Percentiles rank a stretch among this genome's conserved stretches.
Conservation (phyloP, 2,888 invertebrate genomes). For the Eupithecia abbreviata region DNA sequence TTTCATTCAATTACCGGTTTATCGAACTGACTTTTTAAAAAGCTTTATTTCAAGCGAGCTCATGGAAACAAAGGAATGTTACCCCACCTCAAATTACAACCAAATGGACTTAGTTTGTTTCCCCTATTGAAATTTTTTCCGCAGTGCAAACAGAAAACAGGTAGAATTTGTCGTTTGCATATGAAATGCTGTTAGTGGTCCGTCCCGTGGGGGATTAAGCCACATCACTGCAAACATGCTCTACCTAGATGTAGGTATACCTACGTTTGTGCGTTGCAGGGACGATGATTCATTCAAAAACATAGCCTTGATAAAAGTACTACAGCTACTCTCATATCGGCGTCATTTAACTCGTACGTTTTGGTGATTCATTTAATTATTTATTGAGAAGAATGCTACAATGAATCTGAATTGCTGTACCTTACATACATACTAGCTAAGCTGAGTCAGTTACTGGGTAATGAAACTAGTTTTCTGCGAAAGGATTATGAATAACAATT, state of each 20-base stretch:
- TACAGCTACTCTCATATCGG: constrained; percentile 56
- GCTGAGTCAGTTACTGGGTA: constrained; percentile 20
- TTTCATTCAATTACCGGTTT: neutral
- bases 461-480: constrained; percentile 7
- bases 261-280: constrained; percentile 45
- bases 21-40: neutral
- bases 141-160: constrained; percentile 61
- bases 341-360: constrained; percentile 57
- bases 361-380: constrained; percentile 62
- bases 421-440: too few relatives aligned
- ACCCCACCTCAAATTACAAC: constrained; percentile 52
- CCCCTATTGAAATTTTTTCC: constrained; percentile 55
- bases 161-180: constrained; percentile 64
- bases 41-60: neutral
- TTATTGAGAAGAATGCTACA: constrained; percentile 42
- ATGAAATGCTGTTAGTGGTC: constrained; percentile 65
- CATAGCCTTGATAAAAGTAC: constrained; percentile 53
- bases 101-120: constrained; percentile 52
- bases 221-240: constrained; percentile 43
- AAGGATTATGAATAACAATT: constrained; percentile 15
- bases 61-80: constrained; percentile 44
- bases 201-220: constrained; percentile 55
- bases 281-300: constrained; percentile 60
- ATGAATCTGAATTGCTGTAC: constrained; percentile 47
- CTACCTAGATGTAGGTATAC: constrained; percentile 28